phyloP scores from a whole-genome alignment of 2,113 vertebrate genomes.

The Rhegmatorhina hoffmannsi region DNA sequence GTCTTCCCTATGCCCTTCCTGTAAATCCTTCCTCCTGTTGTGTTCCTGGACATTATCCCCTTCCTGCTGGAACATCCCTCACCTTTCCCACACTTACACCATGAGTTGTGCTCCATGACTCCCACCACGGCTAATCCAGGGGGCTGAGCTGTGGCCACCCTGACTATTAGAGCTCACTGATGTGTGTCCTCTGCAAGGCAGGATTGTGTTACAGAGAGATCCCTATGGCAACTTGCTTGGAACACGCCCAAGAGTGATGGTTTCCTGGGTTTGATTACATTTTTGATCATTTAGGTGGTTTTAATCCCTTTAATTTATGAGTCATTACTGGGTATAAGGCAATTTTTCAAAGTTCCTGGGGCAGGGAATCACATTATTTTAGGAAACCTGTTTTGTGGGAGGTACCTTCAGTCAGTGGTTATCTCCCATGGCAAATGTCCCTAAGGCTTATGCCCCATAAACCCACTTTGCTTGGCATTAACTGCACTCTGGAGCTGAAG shows the following conservation, averaged over 20 bases:
- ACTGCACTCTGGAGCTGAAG: background rate
- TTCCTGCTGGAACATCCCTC: background rate
- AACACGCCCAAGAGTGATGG: background rate
- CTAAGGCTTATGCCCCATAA: background rate
- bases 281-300: background rate
- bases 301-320: constrained; percentile 39
- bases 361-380: constrained; percentile 25
- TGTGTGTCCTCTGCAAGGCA: background rate
- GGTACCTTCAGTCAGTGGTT: constrained; percentile 20
- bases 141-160: background rate
- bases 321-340: background rate
- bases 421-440: background rate
- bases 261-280: background rate
- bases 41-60: rapidly evolving
- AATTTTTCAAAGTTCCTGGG: constrained; percentile 19
- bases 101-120: rapidly evolving
- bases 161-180: rapidly evolving
- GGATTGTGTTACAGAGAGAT: background rate
- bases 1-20: background rate
- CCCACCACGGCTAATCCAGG: rapidly evolving
- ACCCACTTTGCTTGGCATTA: background rate
- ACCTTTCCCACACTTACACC: rapidly evolving
- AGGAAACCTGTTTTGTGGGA: constrained; percentile 19
- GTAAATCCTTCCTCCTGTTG: background rate
- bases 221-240: background rate